Evolutionary conservation across 2,113 vertebrate species (phyloP).

Genomic region (Colinus virginianus): DNA sequence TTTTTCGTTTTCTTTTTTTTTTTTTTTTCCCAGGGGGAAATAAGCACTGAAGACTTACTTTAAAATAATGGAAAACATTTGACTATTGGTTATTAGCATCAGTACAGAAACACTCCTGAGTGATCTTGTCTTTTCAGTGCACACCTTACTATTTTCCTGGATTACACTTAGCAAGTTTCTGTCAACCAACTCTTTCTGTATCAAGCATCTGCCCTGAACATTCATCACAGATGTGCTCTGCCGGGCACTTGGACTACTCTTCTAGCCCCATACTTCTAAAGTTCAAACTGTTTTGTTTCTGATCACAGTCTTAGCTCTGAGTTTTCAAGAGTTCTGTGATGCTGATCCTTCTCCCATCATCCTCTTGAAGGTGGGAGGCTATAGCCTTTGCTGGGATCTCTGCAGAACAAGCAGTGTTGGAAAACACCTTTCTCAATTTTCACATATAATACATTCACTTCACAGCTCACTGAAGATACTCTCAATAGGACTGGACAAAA

Average conservation of each 20-base stretch:
- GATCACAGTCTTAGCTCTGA: not conserved
- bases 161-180: not conserved
- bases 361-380: not conserved
- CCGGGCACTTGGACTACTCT: not conserved
- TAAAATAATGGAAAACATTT: not conserved
- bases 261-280: not conserved
- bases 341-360: not conserved
- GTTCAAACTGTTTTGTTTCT: not conserved
- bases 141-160: not conserved
- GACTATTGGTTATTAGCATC: not conserved
- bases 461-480: not conserved
- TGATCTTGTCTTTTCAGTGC: not conserved
- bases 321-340: not conserved
- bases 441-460: not conserved
- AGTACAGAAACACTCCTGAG: not conserved
- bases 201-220: not conserved
- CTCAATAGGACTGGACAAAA: not conserved
- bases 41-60: slow-evolving; percentile 15
- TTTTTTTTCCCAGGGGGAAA: not conserved
- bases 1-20: not conserved
- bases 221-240: not conserved
- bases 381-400: not conserved
- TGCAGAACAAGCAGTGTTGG: not conserved
- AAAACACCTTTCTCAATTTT: not conserved
- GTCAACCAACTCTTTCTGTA: not conserved